Evolutionary conservation across 2,888 invertebrate species (phyloP).

Genomic region (Rhaphigaster nebulosa): DNA sequence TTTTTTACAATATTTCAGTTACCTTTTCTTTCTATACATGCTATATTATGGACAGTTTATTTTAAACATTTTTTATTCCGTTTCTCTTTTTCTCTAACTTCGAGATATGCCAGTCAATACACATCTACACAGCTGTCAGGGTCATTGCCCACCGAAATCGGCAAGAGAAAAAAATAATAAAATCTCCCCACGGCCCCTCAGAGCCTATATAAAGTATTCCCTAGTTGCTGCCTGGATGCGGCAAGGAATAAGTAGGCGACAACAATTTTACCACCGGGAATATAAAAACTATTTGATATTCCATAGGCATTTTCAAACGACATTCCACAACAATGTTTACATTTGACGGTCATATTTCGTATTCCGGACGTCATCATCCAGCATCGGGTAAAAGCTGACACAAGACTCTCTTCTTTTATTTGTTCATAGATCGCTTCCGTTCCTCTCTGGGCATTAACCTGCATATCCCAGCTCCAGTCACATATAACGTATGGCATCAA

Average conservation of each 20-base stretch:
- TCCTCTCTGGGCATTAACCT: background rate
- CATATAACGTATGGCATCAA: background rate
- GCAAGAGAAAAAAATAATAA: constrained; percentile 1
- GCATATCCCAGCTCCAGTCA: background rate
- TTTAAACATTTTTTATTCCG: background rate
- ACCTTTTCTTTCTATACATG: too few relatives aligned
- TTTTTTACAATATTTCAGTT: too few relatives aligned
- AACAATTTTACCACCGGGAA: constrained; percentile 24
- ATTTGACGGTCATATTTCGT: constrained; percentile 41
- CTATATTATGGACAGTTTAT: background rate
- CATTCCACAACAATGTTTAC: constrained; percentile 46
- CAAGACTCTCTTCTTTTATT: background rate
- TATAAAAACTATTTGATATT: constrained; percentile 44
- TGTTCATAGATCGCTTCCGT: constrained; percentile 43
- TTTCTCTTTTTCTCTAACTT: background rate
- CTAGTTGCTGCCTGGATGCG: constrained; percentile 23
- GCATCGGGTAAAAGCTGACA: constrained; percentile 20
- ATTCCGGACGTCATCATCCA: constrained; percentile 28
- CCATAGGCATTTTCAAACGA: constrained; percentile 30
- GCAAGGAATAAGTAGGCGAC: constrained; percentile 23
- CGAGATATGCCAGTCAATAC: too few relatives aligned
- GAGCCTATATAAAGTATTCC: constrained; percentile 13
- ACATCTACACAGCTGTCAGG: background rate
- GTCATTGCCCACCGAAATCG: background rate
- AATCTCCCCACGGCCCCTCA: background rate